phyloP scores from a whole-genome alignment of 2,888 invertebrate species.

The Danaus chrysippus region DNA sequence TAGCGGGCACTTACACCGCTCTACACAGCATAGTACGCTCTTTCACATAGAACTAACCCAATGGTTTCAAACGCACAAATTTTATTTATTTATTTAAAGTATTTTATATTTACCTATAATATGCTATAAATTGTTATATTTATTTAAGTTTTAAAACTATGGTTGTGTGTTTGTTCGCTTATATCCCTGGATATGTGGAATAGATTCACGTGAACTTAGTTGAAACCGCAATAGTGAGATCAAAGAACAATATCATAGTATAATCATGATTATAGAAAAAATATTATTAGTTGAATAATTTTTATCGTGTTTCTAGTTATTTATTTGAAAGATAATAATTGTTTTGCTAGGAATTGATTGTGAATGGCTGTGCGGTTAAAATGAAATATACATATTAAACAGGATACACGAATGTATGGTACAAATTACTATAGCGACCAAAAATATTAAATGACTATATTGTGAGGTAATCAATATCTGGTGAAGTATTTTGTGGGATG shows the following conservation, averaged over 20 bases:
- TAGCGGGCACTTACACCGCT: constrained; percentile 83
- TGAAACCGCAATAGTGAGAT: no score
- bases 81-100: background rate
- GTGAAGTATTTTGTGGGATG: no score
- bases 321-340: background rate
- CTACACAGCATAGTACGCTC: constrained; percentile 77
- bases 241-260: background rate
- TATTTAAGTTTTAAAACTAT: no score
- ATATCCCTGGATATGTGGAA: no score
- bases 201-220: no score
- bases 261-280: background rate
- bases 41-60: constrained; percentile 36
- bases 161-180: no score
- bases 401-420: no score
- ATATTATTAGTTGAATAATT: background rate
- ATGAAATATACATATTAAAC: no score
- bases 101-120: background rate
- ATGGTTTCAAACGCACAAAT: background rate
- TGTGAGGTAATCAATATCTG: no score
- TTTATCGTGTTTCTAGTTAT: background rate
- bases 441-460: no score
- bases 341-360: constrained; percentile 2
- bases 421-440: no score
- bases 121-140: no score
- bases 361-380: background rate